A percentile compares a stretch with the other conserved stretches of the same genome.
These are phyloP conservation scores for Oxygymnocypris stewartii DNA, from an alignment of 2,113 vertebrate species.

Conservation along the genomic window DNA sequence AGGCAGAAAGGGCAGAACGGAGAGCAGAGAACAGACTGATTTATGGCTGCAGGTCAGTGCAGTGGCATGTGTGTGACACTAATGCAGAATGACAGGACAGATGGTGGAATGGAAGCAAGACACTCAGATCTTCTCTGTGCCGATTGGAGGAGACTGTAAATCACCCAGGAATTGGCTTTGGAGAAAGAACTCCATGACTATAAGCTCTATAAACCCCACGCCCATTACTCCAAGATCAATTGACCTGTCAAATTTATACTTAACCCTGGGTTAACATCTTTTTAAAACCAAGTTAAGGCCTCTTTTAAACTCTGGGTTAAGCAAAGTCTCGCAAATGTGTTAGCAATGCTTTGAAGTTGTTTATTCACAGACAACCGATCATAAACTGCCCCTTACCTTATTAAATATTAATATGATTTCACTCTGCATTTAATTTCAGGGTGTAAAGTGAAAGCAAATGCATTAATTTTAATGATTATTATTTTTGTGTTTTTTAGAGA, in stretches of 20 bases:
- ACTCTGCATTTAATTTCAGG: background rate
- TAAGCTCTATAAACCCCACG: slow-evolving; percentile 6
- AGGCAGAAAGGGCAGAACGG: slow-evolving; percentile 36
- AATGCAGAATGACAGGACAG: slow-evolving; percentile 71
- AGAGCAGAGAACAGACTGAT: slow-evolving; percentile 57
- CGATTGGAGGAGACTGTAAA: slow-evolving; percentile 25
- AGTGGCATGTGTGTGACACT: slow-evolving; percentile 62
- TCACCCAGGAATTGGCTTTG: slow-evolving; percentile 23
- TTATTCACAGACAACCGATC: background rate
- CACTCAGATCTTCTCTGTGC: background rate
- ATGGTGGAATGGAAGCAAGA: slow-evolving; percentile 58
- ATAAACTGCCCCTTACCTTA: background rate
- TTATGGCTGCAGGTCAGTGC: slow-evolving; percentile 65
- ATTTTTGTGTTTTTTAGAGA: background rate
- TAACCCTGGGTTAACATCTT: background rate
- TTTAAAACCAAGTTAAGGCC: background rate
- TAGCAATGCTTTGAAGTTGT: background rate
- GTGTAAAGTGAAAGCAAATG: background rate
- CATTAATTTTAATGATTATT: background rate
- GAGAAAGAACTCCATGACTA: slow-evolving; percentile 6
- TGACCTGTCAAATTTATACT: slow-evolving; percentile 15
- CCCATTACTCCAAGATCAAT: background rate
- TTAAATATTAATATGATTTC: background rate
- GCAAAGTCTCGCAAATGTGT: background rate
- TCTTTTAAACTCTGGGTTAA: slow-evolving; percentile 8